phyloP scores from a whole-genome alignment of 35 echinoderm and acorn worm genomes.

The Apostichopus parvimensis region DNA sequence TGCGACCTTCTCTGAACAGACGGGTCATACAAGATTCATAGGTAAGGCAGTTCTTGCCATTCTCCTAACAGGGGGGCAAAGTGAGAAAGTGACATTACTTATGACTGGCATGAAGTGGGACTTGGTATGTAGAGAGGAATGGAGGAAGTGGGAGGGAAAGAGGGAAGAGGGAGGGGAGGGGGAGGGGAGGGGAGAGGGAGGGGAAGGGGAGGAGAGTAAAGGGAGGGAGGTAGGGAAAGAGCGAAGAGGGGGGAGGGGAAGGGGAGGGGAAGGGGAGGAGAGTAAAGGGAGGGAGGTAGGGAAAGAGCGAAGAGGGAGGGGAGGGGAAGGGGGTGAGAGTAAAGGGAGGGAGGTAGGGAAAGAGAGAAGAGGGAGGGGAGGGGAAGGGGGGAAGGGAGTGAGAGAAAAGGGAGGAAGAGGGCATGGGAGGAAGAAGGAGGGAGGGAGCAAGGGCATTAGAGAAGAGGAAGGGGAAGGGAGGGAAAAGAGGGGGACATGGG shows the following conservation, averaged over 20 bases:
- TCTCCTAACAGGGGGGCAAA: slow-evolving; percentile 60
- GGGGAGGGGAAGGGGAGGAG: no score
- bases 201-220: no score
- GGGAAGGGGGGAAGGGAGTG: no score
- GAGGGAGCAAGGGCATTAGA: no score
- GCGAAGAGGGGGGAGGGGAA: no score
- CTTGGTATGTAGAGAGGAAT: not conserved
- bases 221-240: no score
- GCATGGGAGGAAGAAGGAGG: no score
- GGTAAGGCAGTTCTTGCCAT: slow-evolving; percentile 72
- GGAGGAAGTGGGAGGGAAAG: not conserved
- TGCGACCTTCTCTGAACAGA: slow-evolving; percentile 87
- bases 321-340: not conserved
- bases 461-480: no score
- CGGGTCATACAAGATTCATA: slow-evolving; percentile 99
- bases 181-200: not conserved
- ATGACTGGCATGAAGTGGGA: not conserved
- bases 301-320: not conserved
- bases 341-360: not conserved
- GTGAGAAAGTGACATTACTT: no score
- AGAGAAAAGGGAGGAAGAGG: no score
- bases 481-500: no score
- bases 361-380: not conserved
- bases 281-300: not conserved
- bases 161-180: not conserved